Evolutionary conservation across 2,113 vertebrate species (phyloP).

Genomic region (Mesembrinibis cayennensis): DNA sequence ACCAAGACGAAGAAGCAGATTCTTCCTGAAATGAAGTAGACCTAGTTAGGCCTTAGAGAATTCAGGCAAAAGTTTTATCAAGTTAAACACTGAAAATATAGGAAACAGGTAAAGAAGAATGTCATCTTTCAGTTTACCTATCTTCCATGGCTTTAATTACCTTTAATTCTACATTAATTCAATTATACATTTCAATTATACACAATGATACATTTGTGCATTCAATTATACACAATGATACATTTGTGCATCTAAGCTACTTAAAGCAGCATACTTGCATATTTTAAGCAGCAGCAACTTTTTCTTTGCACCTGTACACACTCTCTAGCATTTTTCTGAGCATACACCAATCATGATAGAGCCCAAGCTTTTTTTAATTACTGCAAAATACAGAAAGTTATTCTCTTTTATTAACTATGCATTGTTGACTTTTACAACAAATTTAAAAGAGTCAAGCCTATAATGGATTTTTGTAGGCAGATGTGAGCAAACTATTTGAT

Average conservation of each 20-base stretch:
- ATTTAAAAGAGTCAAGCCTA: background rate
- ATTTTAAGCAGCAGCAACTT: background rate
- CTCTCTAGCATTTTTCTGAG: background rate
- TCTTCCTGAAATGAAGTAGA: background rate
- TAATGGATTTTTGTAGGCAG: background rate
- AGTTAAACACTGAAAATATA: background rate
- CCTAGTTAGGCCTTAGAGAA: background rate
- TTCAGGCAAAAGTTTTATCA: background rate
- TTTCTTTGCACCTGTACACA: fast-evolving
- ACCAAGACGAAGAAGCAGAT: background rate
- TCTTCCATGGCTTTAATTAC: background rate
- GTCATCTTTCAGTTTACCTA: background rate
- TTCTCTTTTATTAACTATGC: background rate
- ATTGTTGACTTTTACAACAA: background rate
- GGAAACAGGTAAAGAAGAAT: background rate
- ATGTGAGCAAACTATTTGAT: background rate
- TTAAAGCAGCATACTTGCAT: background rate
- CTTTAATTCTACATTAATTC: background rate
- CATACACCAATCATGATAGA: fast-evolving
- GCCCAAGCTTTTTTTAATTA: background rate
- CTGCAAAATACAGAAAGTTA: background rate
- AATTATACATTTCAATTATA: too few species aligned
- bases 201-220: background rate
- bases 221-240: too few species aligned
- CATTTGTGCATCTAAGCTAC: background rate